Evolutionary conservation across 1,140 invertebrate genomes (phyloP), one percentile per base, ranked within the genome.

Genomic region (Popillia japonica): DNA sequence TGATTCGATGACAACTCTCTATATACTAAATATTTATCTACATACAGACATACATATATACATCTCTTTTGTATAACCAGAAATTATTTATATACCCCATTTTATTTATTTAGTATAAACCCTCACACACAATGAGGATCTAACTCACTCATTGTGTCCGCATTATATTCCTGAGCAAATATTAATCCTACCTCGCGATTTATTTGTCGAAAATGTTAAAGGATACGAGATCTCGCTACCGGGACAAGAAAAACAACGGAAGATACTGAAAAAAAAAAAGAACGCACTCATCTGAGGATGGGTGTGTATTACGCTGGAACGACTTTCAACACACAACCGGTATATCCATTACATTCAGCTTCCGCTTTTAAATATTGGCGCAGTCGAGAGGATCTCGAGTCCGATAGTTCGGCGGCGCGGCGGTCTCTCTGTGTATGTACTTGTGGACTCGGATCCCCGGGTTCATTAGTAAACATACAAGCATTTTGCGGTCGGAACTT

Each of bases 381-480:
- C 14, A 17, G 11, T 34, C 27, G 27, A 34, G 27, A 34, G 27
- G 27, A 34, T 55, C 9, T 68, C 17, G 27, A 9, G 61, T 68
- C 61, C 61, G n/a, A 14, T 48, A 68, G 22, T 68, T 23, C 61
- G 27, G 11, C 11, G 3, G 10, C 44, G 10, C n/a, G n/a, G n/a
- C n/a, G 44, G 1, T 2, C n/a, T 48, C 44, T 10, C 2, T 48
- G 10, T 48, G 44, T 10, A 7, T 48, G 27, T 34, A 34, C 27
- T 34, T 34, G 27, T 34, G 27, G 4, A 34, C 27, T 22, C 3
- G 22, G 22, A 10, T 68, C 27, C 27, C 61, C 22, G 61, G 8
- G 17, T 68, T 68, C 61, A 68, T 68, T 68, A 68, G 61, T 68
- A 68, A 68, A 68, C 23, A 68, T 68, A 14, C 22, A 22, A 68